Percentiles rank a stretch among this genome's conserved stretches.
Evolutionary conservation across 2,888 invertebrate species (phyloP).

Genomic region (Myathropa florea): DNA sequence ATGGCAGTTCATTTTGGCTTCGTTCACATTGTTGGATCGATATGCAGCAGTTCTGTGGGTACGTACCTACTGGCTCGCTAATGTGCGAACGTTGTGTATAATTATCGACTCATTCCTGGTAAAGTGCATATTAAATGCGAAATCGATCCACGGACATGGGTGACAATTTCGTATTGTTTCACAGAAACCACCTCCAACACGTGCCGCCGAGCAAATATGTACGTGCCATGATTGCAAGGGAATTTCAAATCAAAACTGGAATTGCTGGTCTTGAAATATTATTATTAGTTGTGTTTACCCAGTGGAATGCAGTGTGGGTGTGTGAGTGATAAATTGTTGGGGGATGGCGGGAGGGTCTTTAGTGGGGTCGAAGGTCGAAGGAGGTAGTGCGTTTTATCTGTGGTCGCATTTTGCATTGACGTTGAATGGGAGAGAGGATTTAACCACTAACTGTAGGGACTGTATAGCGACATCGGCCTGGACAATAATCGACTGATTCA

Average conservation of each 20-base stretch:
- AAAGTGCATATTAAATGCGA: background rate
- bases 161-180: background rate
- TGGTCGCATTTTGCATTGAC: too few species aligned
- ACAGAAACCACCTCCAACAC: background rate
- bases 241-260: background rate
- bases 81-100: background rate
- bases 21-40: background rate
- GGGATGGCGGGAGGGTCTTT: too few species aligned
- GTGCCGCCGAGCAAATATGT: background rate
- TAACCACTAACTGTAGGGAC: too few species aligned
- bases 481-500: too few species aligned
- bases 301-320: too few species aligned
- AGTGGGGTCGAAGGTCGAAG: too few species aligned
- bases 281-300: background rate
- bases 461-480: too few species aligned
- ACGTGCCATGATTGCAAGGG: background rate
- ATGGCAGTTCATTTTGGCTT: background rate
- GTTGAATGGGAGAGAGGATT: too few species aligned
- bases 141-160: background rate
- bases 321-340: too few species aligned
- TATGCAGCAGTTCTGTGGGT: background rate
- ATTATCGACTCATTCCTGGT: background rate
- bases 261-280: background rate
- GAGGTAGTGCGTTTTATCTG: too few species aligned
- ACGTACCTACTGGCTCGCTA: background rate